Evolutionary conservation across 2,888 invertebrate genomes (phyloP), one percentile per base, ranked within the genome.

Genomic region (Nebria salina): DNA sequence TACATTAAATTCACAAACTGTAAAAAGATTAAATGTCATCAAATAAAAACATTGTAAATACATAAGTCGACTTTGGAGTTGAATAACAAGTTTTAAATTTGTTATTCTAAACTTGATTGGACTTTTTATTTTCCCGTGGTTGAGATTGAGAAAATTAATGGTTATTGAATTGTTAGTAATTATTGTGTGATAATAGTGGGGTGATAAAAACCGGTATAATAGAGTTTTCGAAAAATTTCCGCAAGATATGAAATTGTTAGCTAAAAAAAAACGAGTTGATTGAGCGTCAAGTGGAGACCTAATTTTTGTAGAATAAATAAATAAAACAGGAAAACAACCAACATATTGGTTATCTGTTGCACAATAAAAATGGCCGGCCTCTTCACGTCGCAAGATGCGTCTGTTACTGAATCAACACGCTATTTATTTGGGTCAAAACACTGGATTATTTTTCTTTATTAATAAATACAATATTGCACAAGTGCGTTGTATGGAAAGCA

Each of bases 281-380:
- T 8, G 13, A 8, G 54, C 13, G 54, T 54, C 54, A 54, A 54
- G 54, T 54, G 54, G 54, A 54, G 54, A 54, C 54, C 54, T 54
- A 54, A 54, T 54, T 54, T 54, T 54, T 54, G 2, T 54, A 1
- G 1, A 54, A 54, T 54, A 54, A 54, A 54, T 13, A 54, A 54
- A 13, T 11, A 54, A 54, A 54, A 54, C 54, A 13, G 54, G 13
- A 54, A 54, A 54, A 54, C 54, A 54, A 54, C 54, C 54, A 54
- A 54, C 54, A 54, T 54, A 54, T 54, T 54, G 54, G 54, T 54
- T 54, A 54, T 54, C 54, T 54, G 54, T 54, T 54, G 54, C 54
- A 54, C 54, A 54, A 54, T 54, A 54, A 54, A 54, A 54, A 54
- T 54, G 54, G 54, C 54, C 13, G 54, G 11, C 54, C 54, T 13